phyloP scores from a whole-genome alignment of 2,113 vertebrate genomes.

The Myanophis thanlyinensis region DNA sequence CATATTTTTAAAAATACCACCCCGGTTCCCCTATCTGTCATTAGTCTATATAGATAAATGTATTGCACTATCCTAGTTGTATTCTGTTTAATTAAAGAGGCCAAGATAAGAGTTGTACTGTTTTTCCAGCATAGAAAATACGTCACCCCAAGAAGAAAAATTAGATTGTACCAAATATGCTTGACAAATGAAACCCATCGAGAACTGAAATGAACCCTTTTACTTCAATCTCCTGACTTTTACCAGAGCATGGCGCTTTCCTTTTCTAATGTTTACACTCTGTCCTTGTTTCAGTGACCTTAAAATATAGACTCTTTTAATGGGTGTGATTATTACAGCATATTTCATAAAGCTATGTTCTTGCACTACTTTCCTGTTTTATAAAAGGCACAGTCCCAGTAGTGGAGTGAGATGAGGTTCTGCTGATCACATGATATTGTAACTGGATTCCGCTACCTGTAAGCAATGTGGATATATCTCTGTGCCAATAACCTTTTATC shows the following conservation, averaged over 20 bases:
- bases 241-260: not conserved
- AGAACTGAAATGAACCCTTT: constrained; percentile 41
- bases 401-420: not conserved
- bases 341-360: not conserved
- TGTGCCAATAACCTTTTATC: not conserved
- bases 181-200: constrained; percentile 42
- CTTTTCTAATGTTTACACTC: constrained; percentile 4
- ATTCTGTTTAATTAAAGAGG: constrained; percentile 59
- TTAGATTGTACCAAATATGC: constrained; percentile 21
- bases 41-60: constrained; percentile 40
- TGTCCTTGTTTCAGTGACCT: too few species aligned
- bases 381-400: not conserved
- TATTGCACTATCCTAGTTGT: constrained; percentile 47
- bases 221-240: constrained; percentile 40
- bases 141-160: constrained; percentile 46
- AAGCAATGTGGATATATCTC: not conserved
- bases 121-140: constrained; percentile 46
- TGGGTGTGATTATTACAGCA: not conserved
- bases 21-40: constrained; percentile 33
- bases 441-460: not conserved
- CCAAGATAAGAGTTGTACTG: constrained; percentile 45
- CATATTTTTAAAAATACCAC: constrained; percentile 52
- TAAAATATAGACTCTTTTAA: constrained; percentile 7
- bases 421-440: not conserved
- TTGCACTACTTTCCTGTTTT: not conserved